Evolutionary conservation across 1,140 invertebrate genomes (phyloP).

Genomic region (Centruroides vittatus): DNA sequence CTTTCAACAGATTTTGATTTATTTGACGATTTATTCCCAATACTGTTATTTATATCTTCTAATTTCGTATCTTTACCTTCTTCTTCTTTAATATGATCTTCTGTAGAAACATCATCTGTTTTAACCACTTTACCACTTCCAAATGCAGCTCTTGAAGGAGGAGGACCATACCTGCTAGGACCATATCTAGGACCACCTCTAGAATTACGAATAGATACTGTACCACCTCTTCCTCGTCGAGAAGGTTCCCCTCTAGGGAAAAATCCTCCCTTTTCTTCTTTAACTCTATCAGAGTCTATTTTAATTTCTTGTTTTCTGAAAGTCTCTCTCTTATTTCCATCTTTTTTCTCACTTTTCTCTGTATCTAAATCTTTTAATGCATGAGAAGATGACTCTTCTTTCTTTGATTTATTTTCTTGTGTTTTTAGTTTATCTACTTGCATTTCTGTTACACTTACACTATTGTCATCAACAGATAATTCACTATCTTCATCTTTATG

Average conservation of each 20-base stretch:
- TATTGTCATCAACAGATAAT: constrained; percentile 26
- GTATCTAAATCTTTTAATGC: constrained; percentile 7
- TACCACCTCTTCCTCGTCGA: constrained; percentile 42
- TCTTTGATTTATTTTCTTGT: neutral
- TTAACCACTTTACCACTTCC: constrained; percentile 12
- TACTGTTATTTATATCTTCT: constrained; percentile 5
- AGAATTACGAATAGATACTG: constrained; percentile 25
- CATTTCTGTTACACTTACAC: constrained; percentile 20
- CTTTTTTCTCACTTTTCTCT: constrained; percentile 12
- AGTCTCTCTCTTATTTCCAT: constrained; percentile 12
- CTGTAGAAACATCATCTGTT: constrained; percentile 10
- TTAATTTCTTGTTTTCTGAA: neutral
- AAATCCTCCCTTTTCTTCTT: constrained; percentile 34
- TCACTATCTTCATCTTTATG: constrained; percentile 28
- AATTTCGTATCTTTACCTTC: constrained; percentile 4
- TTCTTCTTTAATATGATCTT: constrained; percentile 9
- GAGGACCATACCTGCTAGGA: constrained; percentile 44
- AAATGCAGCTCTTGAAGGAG: constrained; percentile 58
- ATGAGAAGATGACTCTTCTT: constrained; percentile 8
- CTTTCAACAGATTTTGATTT: constrained; percentile 13
- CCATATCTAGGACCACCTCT: constrained; percentile 39
- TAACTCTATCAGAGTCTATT: constrained; percentile 4
- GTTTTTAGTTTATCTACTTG: no score
- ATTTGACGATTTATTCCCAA: constrained; percentile 4
- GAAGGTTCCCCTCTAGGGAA: constrained; percentile 68